A percentile compares a stretch with the other conserved stretches of the same genome.
Conservation (phyloP, 2,888 invertebrate species). For the Agonum fuliginosum region DNA sequence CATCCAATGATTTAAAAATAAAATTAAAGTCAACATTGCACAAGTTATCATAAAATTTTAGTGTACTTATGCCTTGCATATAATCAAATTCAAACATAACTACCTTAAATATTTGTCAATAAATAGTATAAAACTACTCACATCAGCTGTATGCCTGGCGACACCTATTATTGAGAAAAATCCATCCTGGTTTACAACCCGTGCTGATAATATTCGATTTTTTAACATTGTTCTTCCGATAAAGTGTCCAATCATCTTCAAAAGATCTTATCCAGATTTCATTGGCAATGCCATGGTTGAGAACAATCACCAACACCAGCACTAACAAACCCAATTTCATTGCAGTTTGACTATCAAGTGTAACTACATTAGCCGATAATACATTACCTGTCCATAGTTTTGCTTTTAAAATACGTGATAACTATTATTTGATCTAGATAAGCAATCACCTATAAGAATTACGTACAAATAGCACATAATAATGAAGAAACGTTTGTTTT, state of each 20-base stretch:
- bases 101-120: neutral
- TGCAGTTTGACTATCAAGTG: neutral
- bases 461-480: neutral
- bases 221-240: slow-evolving; percentile 25
- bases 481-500: neutral
- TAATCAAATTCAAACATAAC: no score
- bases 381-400: slow-evolving; percentile 2
- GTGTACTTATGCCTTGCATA: no score
- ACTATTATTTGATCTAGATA: slow-evolving; percentile 26
- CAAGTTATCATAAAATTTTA: no score
- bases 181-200: slow-evolving; percentile 41
- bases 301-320: slow-evolving; percentile 13
- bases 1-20: no score
- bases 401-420: slow-evolving; percentile 21
- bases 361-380: neutral
- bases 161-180: slow-evolving; percentile 9
- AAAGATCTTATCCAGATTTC: slow-evolving; percentile 38
- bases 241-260: slow-evolving; percentile 6
- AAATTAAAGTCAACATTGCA: no score
- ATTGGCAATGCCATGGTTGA: neutral
- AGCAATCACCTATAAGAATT: neutral
- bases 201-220: slow-evolving; percentile 18
- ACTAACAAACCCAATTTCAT: slow-evolving; percentile 29
- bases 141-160: slow-evolving; percentile 25
- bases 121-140: slow-evolving; percentile 4